Percentiles rank a stretch among this genome's conserved stretches.
These are phyloP conservation scores for Gymnoscopelus braueri DNA, from an alignment of 2,797 vertebrate species.

Conservation along the genomic window DNA sequence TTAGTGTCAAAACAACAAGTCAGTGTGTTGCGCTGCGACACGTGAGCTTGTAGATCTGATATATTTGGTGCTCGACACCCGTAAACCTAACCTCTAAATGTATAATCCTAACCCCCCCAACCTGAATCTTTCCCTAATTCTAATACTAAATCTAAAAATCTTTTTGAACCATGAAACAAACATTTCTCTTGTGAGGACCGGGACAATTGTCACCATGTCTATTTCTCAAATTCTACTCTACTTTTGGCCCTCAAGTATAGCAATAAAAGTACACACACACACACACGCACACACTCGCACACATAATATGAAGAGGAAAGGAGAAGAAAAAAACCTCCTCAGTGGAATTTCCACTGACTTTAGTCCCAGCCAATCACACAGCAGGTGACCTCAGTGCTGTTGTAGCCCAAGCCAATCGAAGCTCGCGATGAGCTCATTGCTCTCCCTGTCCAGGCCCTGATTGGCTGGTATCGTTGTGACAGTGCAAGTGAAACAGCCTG, in stretches of 20 bases:
- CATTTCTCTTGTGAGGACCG: too few relatives aligned
- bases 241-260: not conserved
- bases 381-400: slow-evolving; percentile 64
- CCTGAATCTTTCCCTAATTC: too few relatives aligned
- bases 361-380: slow-evolving; percentile 80
- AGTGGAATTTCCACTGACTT: slow-evolving; percentile 63
- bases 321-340: slow-evolving; percentile 58
- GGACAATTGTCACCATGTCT: too few relatives aligned
- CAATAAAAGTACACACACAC: not conserved
- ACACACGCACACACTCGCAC: slow-evolving; percentile 7
- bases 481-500: slow-evolving; percentile 72
- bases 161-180: too few relatives aligned
- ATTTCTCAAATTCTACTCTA: too few relatives aligned
- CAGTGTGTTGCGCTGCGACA: too few relatives aligned
- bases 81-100: too few relatives aligned
- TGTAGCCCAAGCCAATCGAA: slow-evolving; percentile 80
- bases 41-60: too few relatives aligned
- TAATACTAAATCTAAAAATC: too few relatives aligned
- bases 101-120: too few relatives aligned
- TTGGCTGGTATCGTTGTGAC: slow-evolving; percentile 81
- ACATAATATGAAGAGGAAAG: slow-evolving; percentile 49
- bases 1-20: too few relatives aligned
- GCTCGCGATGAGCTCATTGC: slow-evolving; percentile 71
- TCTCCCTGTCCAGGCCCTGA: slow-evolving; percentile 59
- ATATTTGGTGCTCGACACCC: too few relatives aligned